Base-by-base conservation (phyloP, 2,113 vertebrate species). In the Nycticryphes semicollaris region DNA sequence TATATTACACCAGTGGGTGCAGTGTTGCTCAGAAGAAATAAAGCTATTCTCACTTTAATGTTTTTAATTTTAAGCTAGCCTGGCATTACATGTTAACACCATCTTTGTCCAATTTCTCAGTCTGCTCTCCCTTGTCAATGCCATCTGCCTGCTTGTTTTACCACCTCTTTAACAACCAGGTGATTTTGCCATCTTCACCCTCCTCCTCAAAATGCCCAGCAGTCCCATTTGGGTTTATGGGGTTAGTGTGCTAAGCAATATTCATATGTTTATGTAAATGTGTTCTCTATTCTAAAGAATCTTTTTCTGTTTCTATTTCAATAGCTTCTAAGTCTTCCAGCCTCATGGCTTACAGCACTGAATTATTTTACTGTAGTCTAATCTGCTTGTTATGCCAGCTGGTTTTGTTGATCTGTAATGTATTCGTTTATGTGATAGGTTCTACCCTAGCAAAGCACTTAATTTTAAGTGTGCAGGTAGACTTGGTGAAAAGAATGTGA, bases 91-190 rank as follows among this genome's bases (percentile, higher is more conserved):
- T 37, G 33, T 78, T 94, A 92, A 87, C 68, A 86, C 22, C 25
- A 66, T 91, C 93, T 95, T 91, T 84, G 50, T 94, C 53, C 60
- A 50, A 11, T 53, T 95, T 93, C 50, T 74, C 79, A 76, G 73
- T 81, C 79, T 80, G 19, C 19, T 90, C 35, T 78, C 66, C 74
- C 82, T 90, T 77, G 57, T 81, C 51, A 75, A 23, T 92, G 76
- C 72, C 94, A 96, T 95, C 88, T 90, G 64, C 72, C 94, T 86
- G n/a, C 82, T 86, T 95, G 59, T 59, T 95, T 96, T 45, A 78
- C 54, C 72, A 75, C 43, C 43, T 56, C 43, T 77, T 91, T 84
- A 88, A 81, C 37, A 91, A 74, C 5, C 47, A 90, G 67, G 75
- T 94, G 88, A 84, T 90, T 96, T 92, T 93, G 47, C 33, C 50